Conservation (phyloP, 2,113 vertebrate genomes). For the Mola mola region DNA sequence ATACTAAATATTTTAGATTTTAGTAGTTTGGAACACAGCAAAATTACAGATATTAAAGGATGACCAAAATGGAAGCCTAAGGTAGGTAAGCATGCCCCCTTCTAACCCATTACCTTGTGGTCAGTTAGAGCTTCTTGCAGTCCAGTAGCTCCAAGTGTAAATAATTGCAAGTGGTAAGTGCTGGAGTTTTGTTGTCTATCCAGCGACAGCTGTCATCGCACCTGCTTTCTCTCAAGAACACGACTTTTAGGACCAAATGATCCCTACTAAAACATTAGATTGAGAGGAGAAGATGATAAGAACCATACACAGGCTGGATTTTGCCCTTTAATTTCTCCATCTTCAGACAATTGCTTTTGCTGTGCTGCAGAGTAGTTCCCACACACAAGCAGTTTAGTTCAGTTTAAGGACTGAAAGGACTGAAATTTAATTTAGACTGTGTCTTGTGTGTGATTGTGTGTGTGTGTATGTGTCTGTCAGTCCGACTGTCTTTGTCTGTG, state of each 20-base stretch:
- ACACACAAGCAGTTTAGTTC: slow-evolving; percentile 81
- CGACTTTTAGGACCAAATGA: slow-evolving; percentile 82
- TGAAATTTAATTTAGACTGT: slow-evolving; percentile 82
- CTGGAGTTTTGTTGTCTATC: slow-evolving; percentile 46
- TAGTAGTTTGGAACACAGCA: too few relatives aligned
- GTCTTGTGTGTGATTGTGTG: slow-evolving; percentile 48
- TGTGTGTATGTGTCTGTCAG: slow-evolving; percentile 26
- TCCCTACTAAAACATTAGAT: slow-evolving; percentile 87
- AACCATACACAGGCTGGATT: slow-evolving; percentile 82
- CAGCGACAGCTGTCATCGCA: slow-evolving; percentile 62
- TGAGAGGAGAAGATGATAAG: slow-evolving; percentile 80
- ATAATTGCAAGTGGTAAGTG: slow-evolving; percentile 66
- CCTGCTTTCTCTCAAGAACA: slow-evolving; percentile 56
- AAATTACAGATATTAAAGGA: too few relatives aligned
- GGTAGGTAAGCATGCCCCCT: too few relatives aligned
- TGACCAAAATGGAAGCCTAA: too few relatives aligned
- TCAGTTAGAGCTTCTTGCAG: slow-evolving; percentile 55
- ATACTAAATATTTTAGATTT: too few relatives aligned
- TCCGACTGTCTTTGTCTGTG: slow-evolving; percentile 49
- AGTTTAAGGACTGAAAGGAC: slow-evolving; percentile 80
- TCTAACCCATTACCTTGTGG: slow-evolving; percentile 20
- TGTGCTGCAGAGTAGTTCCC: slow-evolving; percentile 75
- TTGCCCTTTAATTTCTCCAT: slow-evolving; percentile 84
- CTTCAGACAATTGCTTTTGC: slow-evolving; percentile 82
- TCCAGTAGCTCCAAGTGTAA: slow-evolving; percentile 57